A percentile compares a stretch with the other conserved stretches of the same genome.
Conservation (phyloP, 2,797 vertebrate genomes). For the Chiroxiphia lanceolata region DNA sequence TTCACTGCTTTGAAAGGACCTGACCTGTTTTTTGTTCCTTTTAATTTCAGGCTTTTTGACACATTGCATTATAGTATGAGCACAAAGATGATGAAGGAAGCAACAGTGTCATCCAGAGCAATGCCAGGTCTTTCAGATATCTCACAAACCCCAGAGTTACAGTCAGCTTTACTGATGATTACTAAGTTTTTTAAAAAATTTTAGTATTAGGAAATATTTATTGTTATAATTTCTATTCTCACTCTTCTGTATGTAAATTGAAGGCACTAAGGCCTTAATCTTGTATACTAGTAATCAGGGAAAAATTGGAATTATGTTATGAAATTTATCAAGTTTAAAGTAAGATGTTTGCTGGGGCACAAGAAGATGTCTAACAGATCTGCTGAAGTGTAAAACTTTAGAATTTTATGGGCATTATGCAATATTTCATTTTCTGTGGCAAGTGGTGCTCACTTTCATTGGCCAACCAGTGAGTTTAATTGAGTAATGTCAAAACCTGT, state of each 20-base stretch:
- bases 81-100: background rate
- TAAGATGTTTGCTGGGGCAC: background rate
- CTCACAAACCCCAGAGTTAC: background rate
- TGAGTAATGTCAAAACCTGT: background rate
- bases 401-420: background rate
- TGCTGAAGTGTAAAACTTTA: background rate
- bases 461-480: background rate
- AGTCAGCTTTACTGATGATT: background rate
- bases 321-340: background rate
- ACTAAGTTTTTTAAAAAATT: background rate
- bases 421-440: background rate
- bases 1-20: background rate
- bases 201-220: background rate
- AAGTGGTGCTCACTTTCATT: background rate
- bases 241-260: background rate
- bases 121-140: background rate
- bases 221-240: background rate
- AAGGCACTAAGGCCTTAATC: background rate
- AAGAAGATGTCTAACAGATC: background rate
- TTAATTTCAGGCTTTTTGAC: background rate
- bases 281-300: background rate
- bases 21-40: background rate
- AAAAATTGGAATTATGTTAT: background rate
- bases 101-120: background rate
- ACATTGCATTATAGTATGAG: background rate